Percentiles rank a stretch among this genome's conserved stretches.
Evolutionary conservation across 2,888 invertebrate species (phyloP).

Genomic region (Diloba caeruleocephala): DNA sequence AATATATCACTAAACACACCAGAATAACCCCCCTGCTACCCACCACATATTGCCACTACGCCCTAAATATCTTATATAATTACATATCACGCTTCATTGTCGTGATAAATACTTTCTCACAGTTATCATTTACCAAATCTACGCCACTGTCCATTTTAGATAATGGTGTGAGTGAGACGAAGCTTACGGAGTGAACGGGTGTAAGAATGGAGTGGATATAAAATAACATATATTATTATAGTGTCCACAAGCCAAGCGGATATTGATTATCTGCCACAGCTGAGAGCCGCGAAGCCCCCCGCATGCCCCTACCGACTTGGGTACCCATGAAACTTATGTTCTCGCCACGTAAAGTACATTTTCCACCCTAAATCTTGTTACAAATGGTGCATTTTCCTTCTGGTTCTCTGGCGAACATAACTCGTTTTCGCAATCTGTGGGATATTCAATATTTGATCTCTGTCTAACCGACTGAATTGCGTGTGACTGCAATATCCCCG

Average conservation of each 20-base stretch:
- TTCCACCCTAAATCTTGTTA: conserved; percentile 66
- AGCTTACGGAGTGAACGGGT: conserved; percentile 49
- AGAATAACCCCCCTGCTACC: conserved; percentile 54
- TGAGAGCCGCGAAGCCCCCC: conserved; percentile 86
- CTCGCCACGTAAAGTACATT: conserved; percentile 52
- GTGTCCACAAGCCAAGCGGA: conserved; percentile 90
- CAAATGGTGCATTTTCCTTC: conserved; percentile 71
- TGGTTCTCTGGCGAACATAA: conserved; percentile 57
- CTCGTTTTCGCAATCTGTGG: conserved; percentile 67
- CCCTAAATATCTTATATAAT: conserved; percentile 86
- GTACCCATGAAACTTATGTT: conserved; percentile 70
- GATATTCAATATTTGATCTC: conserved; percentile 89
- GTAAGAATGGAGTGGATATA: conserved; percentile 76
- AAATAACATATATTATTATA: conserved; percentile 89
- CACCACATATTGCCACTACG: conserved; percentile 73
- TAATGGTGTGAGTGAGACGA: conserved; percentile 82
- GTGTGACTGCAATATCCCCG: conserved; percentile 82
- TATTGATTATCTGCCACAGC: conserved; percentile 90
- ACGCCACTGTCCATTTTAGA: conserved; percentile 89
- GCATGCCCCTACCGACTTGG: conserved; percentile 61
- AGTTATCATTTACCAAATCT: conserved; percentile 89
- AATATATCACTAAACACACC: conserved; percentile 76
- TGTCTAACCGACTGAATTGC: conserved; percentile 86
- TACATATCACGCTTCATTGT: conserved; percentile 88
- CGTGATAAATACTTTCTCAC: conserved; percentile 89